Conservation (phyloP, 2,888 invertebrate genomes). For the Horisme vitalbata region DNA sequence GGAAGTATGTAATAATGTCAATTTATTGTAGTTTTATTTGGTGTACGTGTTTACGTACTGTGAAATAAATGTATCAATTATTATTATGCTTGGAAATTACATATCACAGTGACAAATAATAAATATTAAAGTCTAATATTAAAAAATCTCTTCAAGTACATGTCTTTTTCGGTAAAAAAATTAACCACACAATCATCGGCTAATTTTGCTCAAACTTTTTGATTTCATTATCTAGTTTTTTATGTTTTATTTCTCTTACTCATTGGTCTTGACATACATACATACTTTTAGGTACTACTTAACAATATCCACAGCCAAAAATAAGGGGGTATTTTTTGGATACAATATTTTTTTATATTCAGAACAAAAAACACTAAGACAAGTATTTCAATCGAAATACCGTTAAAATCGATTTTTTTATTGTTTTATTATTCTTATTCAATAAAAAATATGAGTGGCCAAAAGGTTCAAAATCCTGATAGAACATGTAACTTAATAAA, state of each 20-base stretch:
- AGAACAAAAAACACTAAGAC: no score
- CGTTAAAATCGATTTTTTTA: no score
- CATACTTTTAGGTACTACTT: slow-evolving; percentile 13
- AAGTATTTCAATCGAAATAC: no score
- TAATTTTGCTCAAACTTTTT: slow-evolving; percentile 44
- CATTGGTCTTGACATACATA: slow-evolving; percentile 26
- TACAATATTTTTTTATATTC: slow-evolving; percentile 4
- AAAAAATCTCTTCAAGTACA: slow-evolving; percentile 31
- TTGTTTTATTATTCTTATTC: no score
- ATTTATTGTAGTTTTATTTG: slow-evolving; percentile 34
- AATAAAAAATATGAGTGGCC: no score
- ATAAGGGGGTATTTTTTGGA: slow-evolving; percentile 16
- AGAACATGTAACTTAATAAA: background rate
- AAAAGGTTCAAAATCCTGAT: no score
- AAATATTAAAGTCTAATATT: slow-evolving; percentile 32
- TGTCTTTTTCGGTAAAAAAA: slow-evolving; percentile 41
- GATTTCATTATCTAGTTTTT: slow-evolving; percentile 29
- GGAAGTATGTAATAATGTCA: slow-evolving; percentile 36
- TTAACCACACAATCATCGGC: slow-evolving; percentile 28
- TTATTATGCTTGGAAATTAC: slow-evolving; percentile 58
- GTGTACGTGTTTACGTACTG: slow-evolving; percentile 21
- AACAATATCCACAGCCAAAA: slow-evolving; percentile 7
- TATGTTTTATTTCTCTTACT: slow-evolving; percentile 33
- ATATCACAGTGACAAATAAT: slow-evolving; percentile 79
- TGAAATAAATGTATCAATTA: slow-evolving; percentile 54